Base-by-base conservation (phyloP, 2,113 vertebrate species). In the Eulemur rufifrons region DNA sequence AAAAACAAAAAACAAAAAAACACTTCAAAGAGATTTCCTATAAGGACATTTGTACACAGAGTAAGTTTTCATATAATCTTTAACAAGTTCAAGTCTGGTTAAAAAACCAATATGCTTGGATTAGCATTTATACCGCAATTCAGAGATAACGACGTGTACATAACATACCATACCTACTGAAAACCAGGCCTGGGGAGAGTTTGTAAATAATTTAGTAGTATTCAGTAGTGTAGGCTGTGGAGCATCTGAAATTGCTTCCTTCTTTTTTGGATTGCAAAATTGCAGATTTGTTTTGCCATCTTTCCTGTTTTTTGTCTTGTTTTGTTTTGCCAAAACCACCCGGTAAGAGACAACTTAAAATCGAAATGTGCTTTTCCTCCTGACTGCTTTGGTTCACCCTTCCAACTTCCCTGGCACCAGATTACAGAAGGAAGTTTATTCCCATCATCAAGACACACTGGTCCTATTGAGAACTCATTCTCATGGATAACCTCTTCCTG, bases 91-190 rank as follows among this genome's bases (percentile, higher is more conserved):
- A 89, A 61, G 94, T 96, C 73, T 89, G 37, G 34, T 52, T 95
- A 89, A 93, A 95, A 95, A 96, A 81, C 32, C 37, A 86, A 27
- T 61, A 77, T 89, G 52, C 71, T 91, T 85, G 68, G 68, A 73
- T 95, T 90, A 96, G 34, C 56, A 76, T 88, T 95, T 88, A 85
- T 39, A 52, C n/a, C 52, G 61, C 59, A 86, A 59, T 89, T 89
- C 20, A 74, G 45, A 66, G 64, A 84, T 91, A 93, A 85, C 0
- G 2, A 61, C 74, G 2, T 39, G 54, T 69, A 21, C 17, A 82
- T 63, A 91, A n/a, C 50, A 84, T 50, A 68, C 63, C 17, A 74
- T 64, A 34, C 34, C 23, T 83, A 47, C 74, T 77, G 50, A 87
- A 94, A 91, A 68, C 29, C 0, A 69, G 64, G 42, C 91, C 15